Evolutionary conservation across 2,888 invertebrate species (phyloP).

Genomic region (Cerceris rybyensis): DNA sequence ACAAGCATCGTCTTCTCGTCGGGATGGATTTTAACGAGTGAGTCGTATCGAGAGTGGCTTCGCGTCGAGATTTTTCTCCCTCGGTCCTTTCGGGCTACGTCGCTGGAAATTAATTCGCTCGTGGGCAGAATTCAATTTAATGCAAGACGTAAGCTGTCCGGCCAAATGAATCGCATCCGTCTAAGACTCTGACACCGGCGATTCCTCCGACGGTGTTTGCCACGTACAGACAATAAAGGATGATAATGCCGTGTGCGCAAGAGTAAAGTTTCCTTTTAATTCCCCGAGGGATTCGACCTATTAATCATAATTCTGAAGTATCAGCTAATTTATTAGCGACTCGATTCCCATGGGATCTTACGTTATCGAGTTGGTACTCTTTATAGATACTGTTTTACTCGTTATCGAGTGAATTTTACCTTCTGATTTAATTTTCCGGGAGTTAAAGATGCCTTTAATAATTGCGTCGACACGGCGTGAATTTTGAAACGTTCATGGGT

Average conservation of each 20-base stretch:
- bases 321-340: slow-evolving; percentile 61
- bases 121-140: slow-evolving; percentile 59
- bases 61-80: background rate
- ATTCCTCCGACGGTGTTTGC: slow-evolving; percentile 24
- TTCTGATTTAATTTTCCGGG: background rate
- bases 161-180: slow-evolving; percentile 50
- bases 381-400: slow-evolving; percentile 10
- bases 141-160: slow-evolving; percentile 40
- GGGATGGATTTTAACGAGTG: slow-evolving; percentile 15
- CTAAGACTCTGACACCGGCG: slow-evolving; percentile 48
- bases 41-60: slow-evolving; percentile 17
- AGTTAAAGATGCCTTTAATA: background rate
- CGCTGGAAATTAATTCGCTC: slow-evolving; percentile 56
- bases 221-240: slow-evolving; percentile 48
- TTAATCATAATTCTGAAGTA: slow-evolving; percentile 63
- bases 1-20: background rate
- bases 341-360: slow-evolving; percentile 40
- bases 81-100: slow-evolving; percentile 13
- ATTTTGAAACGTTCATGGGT: background rate
- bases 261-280: slow-evolving; percentile 59
- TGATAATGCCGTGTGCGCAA: slow-evolving; percentile 36
- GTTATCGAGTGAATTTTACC: background rate
- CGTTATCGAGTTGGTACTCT: slow-evolving; percentile 31
- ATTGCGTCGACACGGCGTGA: background rate
- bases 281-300: slow-evolving; percentile 53